phyloP scores from a whole-genome alignment of 2,888 invertebrate species.

The Heliconius sara region DNA sequence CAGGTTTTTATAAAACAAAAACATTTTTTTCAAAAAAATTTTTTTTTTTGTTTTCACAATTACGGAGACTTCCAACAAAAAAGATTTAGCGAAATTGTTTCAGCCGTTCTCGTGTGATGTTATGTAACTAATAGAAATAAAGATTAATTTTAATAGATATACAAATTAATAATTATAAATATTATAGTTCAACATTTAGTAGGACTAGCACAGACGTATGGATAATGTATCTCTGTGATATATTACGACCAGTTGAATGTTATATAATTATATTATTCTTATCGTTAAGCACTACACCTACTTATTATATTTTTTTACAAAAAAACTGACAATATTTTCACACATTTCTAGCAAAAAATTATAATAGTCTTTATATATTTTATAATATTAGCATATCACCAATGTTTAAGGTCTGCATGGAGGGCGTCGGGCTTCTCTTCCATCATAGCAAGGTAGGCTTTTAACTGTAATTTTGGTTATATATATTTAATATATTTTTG shows the following conservation, averaged over 20 bases:
- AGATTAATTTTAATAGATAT: too few relatives aligned
- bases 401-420: conserved; percentile 93
- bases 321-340: too few relatives aligned
- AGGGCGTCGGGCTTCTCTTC: conserved; percentile 99
- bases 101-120: too few relatives aligned
- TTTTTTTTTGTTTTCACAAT: too few relatives aligned
- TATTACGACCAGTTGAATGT: not conserved
- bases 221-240: not conserved
- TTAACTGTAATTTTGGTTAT: conserved; percentile 46
- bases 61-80: too few relatives aligned
- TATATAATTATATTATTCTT: not conserved
- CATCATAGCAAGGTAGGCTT: conserved; percentile 98
- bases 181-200: too few relatives aligned
- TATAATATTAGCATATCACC: conserved; percentile 10
- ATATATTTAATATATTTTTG: conserved; percentile 60
- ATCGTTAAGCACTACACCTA: not conserved
- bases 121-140: too few relatives aligned
- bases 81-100: too few relatives aligned
- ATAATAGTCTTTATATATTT: not conserved
- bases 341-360: not conserved
- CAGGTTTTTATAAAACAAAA: not conserved
- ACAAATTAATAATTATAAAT: not conserved
- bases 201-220: not conserved
- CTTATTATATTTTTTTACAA: not conserved
- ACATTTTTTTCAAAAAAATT: too few relatives aligned